Evolutionary conservation across 2,888 invertebrate species (phyloP), one percentile per base, ranked within the genome.

Genomic region (Hemaris fuciformis): DNA sequence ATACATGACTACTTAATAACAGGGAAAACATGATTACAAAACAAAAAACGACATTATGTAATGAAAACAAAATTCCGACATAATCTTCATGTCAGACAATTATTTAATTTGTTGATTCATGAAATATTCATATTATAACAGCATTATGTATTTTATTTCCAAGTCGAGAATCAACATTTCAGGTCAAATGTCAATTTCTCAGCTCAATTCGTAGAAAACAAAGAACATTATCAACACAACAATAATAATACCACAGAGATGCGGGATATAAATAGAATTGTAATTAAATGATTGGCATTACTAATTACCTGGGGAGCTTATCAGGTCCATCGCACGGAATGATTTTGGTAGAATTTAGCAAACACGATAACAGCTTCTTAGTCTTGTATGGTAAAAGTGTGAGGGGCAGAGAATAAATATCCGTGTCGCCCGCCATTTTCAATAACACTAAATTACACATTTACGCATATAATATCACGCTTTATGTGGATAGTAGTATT

Each of bases 291-390:
- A 53, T 18, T 53, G 20, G 57, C 48, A 57, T 22, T 13, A n/a
- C n/a, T 57, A 63, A 63, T 73, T 75, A 84, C 85, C 85, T 84
- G 62, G 81, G 81, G 23, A 88, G 72, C 65, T 75, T 80, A 58
- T 77, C 78, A 7, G 83, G 83, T 46, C 84, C 94, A 63, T 95
- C 94, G 8, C 94, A 94, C 2, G 93, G 94, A 56, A 96, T 84
- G 42, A 95, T 88, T 91, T 96, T 96, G 58, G 85, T 89, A 4
- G 95, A 93, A 83, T 96, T 95, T 61, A 96, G 85, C 70, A 95
- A 84, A 60, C 88, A 88, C 1, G 95, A 95, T 66, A 96, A 81
- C 59, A 94, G 74, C 59, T 81, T 85, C 65, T 86, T 88, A 56
- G 94, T 91, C 75, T 85, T 81, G 58, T 73, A 74, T 64, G 93